Evolutionary conservation across 2,797 vertebrate species (phyloP).

Genomic region (Channallabes apus): DNA sequence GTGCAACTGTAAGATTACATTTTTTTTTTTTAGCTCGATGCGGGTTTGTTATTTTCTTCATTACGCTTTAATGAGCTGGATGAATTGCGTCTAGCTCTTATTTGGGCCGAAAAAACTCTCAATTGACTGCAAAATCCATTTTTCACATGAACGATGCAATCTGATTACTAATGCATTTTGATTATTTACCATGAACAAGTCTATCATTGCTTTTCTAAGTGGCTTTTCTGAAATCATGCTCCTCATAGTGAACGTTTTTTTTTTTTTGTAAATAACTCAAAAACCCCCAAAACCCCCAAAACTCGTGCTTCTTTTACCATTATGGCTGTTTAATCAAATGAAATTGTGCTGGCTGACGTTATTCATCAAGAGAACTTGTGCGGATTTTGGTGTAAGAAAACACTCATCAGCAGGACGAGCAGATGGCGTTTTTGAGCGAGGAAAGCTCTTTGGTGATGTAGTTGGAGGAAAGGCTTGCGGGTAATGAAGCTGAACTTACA

Average conservation of each 20-base stretch:
- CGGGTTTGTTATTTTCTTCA: constrained; percentile 17
- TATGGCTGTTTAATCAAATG: constrained; percentile 21
- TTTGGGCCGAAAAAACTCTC: background rate
- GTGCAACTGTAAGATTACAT: constrained; percentile 5
- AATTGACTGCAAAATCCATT: constrained; percentile 6
- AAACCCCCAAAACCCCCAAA: background rate
- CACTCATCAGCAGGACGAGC: constrained; percentile 27
- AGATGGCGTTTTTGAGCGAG: background rate
- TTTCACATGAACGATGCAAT: constrained; percentile 25
- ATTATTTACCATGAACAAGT: constrained; percentile 6
- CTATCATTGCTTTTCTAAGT: constrained; percentile 3
- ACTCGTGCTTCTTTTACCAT: constrained; percentile 10
- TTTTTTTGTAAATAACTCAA: background rate
- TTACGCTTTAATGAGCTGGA: constrained; percentile 14
- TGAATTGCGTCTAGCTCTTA: background rate
- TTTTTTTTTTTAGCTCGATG: constrained; percentile 20
- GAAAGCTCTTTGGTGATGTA: background rate
- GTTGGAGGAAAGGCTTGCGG: constrained; percentile 1
- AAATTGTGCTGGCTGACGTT: constrained; percentile 26
- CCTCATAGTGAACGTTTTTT: background rate
- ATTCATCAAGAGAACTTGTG: constrained; percentile 30
- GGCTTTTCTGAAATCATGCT: background rate
- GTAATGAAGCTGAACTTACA: constrained; percentile 75
- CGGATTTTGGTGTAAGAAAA: constrained; percentile 7
- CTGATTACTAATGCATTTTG: constrained; percentile 25